Base-by-base conservation (phyloP, 2,888 invertebrate species). In the Cantharis lateralis region DNA sequence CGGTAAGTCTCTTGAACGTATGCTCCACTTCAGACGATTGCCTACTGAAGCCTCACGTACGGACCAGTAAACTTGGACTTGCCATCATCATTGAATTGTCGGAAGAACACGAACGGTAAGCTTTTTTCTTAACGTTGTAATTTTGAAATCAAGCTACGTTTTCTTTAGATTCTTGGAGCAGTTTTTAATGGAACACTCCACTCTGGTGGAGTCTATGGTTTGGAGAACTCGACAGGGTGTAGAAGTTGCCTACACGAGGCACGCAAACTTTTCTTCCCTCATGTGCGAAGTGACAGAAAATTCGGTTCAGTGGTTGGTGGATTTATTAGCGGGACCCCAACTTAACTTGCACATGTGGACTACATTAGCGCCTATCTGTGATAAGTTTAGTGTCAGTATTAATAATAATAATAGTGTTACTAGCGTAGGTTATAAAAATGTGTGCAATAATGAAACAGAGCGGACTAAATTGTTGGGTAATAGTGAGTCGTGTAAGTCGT, bases 101-200 rank as follows among this genome's bases (percentile, higher is more conserved):
- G 48, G 87, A 89, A 71, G 90, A 90, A 10, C 89, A 89, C 80
- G 91, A 92, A 86, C 89, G 87, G 90, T 90, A 84, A 84, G 84
- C 85, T 62, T 61, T 68, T 32, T 32, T 24, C n/a, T 16, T 66
- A 63, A 75, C 68, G 61, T 61, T 69, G 79, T 62, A 15, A 32
- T 69, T 15, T 64, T 2, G n/a, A n/a, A 32, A 24, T 1, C 10
- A 61, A 71, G 10, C 68, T 18, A 69, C 15, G 15, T 75, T 75
- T 32, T 75, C 81, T 83, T n/a, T 81, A 93, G 93, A 85, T 91
- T 93, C 83, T 91, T 95, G 89, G 92, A 95, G 81, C 89, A 92
- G 68, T 93, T 94, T 80, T 92, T 96, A 82, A 92, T 96, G 88
- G 95, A 96, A 81, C 96, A 96, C 84, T 93, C 95, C 70, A 92